These are phyloP conservation scores for Automeris io DNA, from an alignment of 2,888 invertebrate species.

Conservation along the genomic window DNA sequence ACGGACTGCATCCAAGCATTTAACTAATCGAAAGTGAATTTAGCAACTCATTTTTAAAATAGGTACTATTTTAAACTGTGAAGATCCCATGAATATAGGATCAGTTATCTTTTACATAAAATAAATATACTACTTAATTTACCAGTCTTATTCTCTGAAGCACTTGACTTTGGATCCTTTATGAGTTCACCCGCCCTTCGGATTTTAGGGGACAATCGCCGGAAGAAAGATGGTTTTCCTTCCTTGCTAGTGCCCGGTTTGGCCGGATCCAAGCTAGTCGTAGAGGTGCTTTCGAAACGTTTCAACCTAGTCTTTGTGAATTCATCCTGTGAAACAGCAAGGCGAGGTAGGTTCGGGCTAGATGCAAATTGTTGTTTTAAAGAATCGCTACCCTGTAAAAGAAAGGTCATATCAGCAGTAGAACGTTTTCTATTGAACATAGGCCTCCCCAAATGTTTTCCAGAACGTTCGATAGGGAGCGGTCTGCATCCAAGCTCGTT, in stretches of 20 bases:
- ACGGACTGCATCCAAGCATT: no score
- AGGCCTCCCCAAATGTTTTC: no score
- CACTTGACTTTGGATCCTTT: constrained; percentile 32
- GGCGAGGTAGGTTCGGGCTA: constrained; percentile 54
- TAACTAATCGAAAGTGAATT: no score
- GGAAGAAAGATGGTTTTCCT: constrained; percentile 37
- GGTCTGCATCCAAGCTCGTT: no score
- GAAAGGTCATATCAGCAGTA: no score
- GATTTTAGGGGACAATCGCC: constrained; percentile 52
- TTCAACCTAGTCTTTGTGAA: constrained; percentile 35
- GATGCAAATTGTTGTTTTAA: constrained; percentile 57
- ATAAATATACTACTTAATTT: constrained; percentile 47
- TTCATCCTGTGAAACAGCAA: constrained; percentile 33
- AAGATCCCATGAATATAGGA: no score
- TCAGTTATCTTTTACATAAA: no score
- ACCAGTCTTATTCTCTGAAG: constrained; percentile 25
- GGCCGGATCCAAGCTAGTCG: constrained; percentile 38
- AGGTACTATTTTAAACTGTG: no score
- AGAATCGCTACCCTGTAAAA: constrained; percentile 41
- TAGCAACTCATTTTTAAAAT: no score
- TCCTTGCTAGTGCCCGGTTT: constrained; percentile 32
- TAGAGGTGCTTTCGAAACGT: constrained; percentile 50
- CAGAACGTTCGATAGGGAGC: no score
- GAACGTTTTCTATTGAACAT: no score
- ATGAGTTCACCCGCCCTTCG: constrained; percentile 25